These are phyloP conservation scores for Ctenochaetus hawaiiensis DNA, from an alignment of 2,797 vertebrate species.

Conservation along the genomic window DNA sequence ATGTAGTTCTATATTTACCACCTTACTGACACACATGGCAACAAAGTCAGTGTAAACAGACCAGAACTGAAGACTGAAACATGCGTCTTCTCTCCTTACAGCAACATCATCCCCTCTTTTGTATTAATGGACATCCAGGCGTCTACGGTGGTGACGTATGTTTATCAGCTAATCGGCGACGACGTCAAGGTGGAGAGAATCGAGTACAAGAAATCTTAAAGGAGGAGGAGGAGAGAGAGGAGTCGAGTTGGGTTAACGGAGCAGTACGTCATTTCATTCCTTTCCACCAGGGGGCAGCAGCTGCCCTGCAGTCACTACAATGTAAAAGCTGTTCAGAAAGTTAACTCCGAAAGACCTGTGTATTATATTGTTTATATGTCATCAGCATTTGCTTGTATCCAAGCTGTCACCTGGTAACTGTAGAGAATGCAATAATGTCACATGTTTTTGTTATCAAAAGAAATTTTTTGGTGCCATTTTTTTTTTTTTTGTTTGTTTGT, in stretches of 20 bases:
- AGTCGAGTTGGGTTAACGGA: slow-evolving; percentile 17
- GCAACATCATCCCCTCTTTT: slow-evolving; percentile 99
- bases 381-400: slow-evolving; percentile 65
- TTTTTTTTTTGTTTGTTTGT: slow-evolving; percentile 21
- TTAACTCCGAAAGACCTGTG: slow-evolving; percentile 72
- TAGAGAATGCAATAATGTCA: slow-evolving; percentile 75
- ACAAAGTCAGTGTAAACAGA: too few relatives aligned
- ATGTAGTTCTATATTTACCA: too few relatives aligned
- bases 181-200: slow-evolving; percentile 99
- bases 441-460: slow-evolving; percentile 70
- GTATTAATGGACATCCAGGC: slow-evolving; percentile 99
- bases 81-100: slow-evolving; percentile 66
- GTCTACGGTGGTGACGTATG: slow-evolving; percentile 98
- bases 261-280: slow-evolving; percentile 78
- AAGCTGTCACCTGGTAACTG: slow-evolving; percentile 63
- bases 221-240: background rate
- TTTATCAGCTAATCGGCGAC: slow-evolving; percentile 97
- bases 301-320: slow-evolving; percentile 56
- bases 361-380: slow-evolving; percentile 83
- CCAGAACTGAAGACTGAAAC: too few relatives aligned
- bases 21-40: too few relatives aligned
- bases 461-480: slow-evolving; percentile 78
- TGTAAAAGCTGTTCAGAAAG: slow-evolving; percentile 62
- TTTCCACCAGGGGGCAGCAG: slow-evolving; percentile 72
- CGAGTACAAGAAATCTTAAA: slow-evolving; percentile 98